Evolutionary conservation across 1,140 invertebrate species (phyloP), one percentile per base, ranked within the genome.

Genomic region (Geopemphigus sp.): DNA sequence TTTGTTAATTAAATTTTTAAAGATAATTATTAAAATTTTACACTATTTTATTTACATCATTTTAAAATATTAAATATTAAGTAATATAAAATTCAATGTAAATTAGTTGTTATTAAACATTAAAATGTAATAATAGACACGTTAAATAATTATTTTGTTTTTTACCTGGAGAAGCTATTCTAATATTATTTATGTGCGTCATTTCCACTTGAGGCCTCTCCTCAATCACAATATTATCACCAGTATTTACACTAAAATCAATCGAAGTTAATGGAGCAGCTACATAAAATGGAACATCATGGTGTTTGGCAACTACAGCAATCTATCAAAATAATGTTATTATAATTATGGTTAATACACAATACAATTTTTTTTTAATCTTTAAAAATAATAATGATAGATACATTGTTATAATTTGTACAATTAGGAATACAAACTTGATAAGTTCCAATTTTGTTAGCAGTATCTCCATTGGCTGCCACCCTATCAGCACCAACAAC

Each of bases 381-480:
- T 5, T n/a, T 19, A 19, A 54, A 54, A 19, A 15, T 54, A 19
- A 1, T 54, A 19, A 54, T 39, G 32, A 39, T 39, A 8, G 32
- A 8, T 39, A 39, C 32, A 39, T 39, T 39, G 8, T 39, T 39
- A 39, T 8, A 39, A 39, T 39, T 39, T 39, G 32, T 19, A 54
- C 19, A 17, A 32, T 15, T 29, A 61, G 50, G 57, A 50, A 68
- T 56, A 50, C 66, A 82, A 85, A 91, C 90, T 84, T 96, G 95
- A 86, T 98, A 99, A 24, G 98, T 99, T 82, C 98, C 98, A 85
- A 99, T 98, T 91, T 99, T 99, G 85, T 99, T 99, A 1, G 97
- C 98, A 3, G 97, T 99, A 85, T 99, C 98, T 3, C 98, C 98
- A 87, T 99, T 99, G 1, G 91, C 89, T 19, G 93, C 95, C 39